Base-by-base conservation (phyloP, 2,113 vertebrate species). In the Leptobrachium ailaonicum region DNA sequence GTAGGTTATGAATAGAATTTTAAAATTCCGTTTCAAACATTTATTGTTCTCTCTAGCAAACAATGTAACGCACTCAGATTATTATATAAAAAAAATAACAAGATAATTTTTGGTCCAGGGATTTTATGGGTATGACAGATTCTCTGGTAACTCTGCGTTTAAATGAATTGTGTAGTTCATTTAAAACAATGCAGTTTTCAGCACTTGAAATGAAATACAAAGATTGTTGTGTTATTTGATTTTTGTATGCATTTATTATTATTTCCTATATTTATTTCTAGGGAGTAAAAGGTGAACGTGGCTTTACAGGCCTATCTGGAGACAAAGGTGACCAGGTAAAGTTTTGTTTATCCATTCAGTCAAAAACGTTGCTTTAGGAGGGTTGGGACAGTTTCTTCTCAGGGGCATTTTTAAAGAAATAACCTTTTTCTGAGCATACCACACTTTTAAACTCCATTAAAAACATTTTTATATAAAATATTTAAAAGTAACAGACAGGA, bases 211-310 rank as follows among this genome's bases (percentile, higher is more conserved):
- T 82, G 77, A 78, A 68, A 75, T 8, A 76, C 75, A 79, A 2
- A 79, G 41, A 84, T 83, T 85, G 56, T 77, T 83, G 67, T 42
- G 41, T 42, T 80, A 41, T 82, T 13, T 85, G 73, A 47, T 80
- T 2, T 88, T 66, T 11, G 9, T 60, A 10, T 60, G 56, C 2
- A 12, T 60, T 50, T 50, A 50, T 8, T 50, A 50, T 50, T 50
- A 50, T 50, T 82, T 87, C 20, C 20, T 32, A 32, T 32, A 32
- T 32, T 32, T 32, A 32, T 32, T 89, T 87, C 56, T 76, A 99
- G 98, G 98, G 98, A 85, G 93, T 85, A 84, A 99, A 99, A 92
- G 98, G 98, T 85, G 98, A 99, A 86, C 91, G 96, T 83, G 98
- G 98, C 58, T 98, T 96, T 88, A 89, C 96, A 82, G 98, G 98